Evolutionary conservation across 64 coral and sea anemone genomes (phyloP).

Genomic region (Trachythela sp.): DNA sequence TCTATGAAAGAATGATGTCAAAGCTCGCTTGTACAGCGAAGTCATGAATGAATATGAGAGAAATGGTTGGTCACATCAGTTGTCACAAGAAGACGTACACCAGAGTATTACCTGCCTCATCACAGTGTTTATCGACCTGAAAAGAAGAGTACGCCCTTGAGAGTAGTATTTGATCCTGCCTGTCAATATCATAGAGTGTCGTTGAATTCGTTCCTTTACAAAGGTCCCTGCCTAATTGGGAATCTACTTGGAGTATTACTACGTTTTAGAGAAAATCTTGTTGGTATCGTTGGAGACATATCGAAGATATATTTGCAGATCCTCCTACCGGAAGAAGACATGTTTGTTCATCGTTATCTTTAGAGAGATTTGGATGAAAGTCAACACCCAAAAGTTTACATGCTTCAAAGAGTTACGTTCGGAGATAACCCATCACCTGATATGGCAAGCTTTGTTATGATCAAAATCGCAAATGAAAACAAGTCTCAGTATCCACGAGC

Average conservation of each 20-base stretch:
- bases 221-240: conserved; percentile 22
- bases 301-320: neutral
- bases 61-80: neutral
- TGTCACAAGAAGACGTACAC: conserved; percentile 4
- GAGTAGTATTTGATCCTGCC: conserved; percentile 29
- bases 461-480: conserved; percentile 26
- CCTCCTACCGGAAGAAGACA: conserved; percentile 16
- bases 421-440: neutral
- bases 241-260: neutral
- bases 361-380: neutral
- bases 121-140: conserved; percentile 25
- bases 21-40: conserved; percentile 11
- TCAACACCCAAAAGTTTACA: neutral
- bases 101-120: conserved; percentile 25
- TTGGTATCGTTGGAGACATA: conserved; percentile 13
- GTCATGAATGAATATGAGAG: conserved; percentile 16
- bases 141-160: too few relatives aligned
- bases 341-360: neutral
- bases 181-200: neutral
- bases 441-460: conserved; percentile 10
- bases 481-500: neutral
- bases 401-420: neutral
- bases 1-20: neutral
- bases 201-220: conserved; percentile 16
- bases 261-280: neutral